Conservation (phyloP, 2,797 vertebrate species). For the Gobionotothen gibberifrons region DNA sequence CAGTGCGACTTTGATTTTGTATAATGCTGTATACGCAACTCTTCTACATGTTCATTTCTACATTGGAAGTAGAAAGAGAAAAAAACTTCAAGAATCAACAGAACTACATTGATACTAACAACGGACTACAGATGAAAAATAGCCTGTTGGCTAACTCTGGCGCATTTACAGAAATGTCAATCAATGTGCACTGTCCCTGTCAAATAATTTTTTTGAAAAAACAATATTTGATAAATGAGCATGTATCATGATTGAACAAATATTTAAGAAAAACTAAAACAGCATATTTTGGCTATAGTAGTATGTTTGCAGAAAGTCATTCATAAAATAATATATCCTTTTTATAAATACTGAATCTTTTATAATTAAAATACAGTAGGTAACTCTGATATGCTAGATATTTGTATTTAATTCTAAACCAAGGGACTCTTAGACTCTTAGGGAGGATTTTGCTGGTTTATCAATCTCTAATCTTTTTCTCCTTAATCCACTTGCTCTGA, state of each 20-base stretch:
- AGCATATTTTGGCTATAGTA: background rate
- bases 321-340: background rate
- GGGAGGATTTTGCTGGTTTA: background rate
- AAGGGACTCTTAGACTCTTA: no score
- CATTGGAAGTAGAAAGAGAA: background rate
- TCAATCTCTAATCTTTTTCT: constrained; percentile 47
- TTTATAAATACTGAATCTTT: background rate
- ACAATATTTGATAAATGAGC: background rate
- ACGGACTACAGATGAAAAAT: no score
- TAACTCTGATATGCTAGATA: background rate
- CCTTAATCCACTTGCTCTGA: constrained; percentile 64
- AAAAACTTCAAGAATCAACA: background rate
- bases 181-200: no score
- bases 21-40: background rate
- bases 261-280: background rate
- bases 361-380: no score
- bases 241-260: background rate
- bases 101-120: background rate
- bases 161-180: no score
- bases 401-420: background rate
- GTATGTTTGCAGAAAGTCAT: background rate
- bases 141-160: no score
- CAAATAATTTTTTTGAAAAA: no score
- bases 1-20: no score
- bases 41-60: background rate